Evolutionary conservation across 2,797 vertebrate genomes (phyloP).

Genomic region (Micrastur ruficollis): DNA sequence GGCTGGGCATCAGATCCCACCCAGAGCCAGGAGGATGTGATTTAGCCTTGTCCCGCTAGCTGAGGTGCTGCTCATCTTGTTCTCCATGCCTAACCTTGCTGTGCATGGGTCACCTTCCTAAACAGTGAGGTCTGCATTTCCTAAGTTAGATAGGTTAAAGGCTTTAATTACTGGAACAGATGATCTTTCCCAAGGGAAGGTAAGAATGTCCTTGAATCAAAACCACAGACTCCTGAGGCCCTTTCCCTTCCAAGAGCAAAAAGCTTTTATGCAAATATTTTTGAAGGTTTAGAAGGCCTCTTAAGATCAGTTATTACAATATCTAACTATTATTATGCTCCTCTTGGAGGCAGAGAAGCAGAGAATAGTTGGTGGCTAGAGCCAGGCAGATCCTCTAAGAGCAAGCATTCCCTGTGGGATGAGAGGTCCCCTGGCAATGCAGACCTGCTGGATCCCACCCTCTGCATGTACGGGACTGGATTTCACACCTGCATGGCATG

Average conservation of each 20-base stretch:
- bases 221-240: neutral
- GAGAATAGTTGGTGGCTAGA: neutral
- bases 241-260: neutral
- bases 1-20: neutral
- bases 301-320: neutral
- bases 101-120: neutral
- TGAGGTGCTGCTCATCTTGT: neutral
- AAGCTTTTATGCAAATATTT: slow-evolving; percentile 32
- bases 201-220: neutral
- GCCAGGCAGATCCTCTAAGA: neutral
- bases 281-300: neutral
- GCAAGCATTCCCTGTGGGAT: neutral
- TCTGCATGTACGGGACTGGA: neutral
- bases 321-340: neutral
- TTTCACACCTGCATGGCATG: neutral
- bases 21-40: neutral
- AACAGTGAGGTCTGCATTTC: neutral
- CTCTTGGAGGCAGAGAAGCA: neutral
- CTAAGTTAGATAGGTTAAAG: neutral
- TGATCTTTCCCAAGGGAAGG: neutral
- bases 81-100: neutral
- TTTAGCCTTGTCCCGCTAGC: neutral
- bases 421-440: neutral
- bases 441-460: neutral
- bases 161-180: slow-evolving; percentile 11